Base-by-base conservation (phyloP, 1,140 invertebrate species). In the Bombus picipes region DNA sequence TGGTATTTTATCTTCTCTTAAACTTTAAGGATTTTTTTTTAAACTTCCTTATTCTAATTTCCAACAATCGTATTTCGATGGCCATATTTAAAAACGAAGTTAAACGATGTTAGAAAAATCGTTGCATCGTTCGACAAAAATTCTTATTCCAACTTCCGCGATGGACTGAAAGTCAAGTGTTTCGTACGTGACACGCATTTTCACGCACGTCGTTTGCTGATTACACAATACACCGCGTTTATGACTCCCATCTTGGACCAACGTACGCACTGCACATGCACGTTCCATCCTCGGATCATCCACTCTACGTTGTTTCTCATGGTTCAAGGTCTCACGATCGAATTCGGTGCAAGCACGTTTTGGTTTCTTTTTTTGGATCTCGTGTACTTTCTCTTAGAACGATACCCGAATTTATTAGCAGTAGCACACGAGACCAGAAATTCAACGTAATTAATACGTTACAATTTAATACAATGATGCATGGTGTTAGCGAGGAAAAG, bases 191-290 rank as follows among this genome's bases (percentile, higher is more conserved):
- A 43, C 53, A 37, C 32, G 77, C 47, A 85, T 80, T 65, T 73
- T 62, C n/a, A 65, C 32, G 25, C 59, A 65, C 66, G 81, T 81
- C 81, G 86, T 85, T 77, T 66, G 66, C 28, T 28, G 37, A 53
- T 88, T 88, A 76, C 73, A 84, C 76, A 88, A 88, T 39, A 34
- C 32, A 39, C 34, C 18, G 53, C 68, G 68, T 32, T 84, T 85
- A 85, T 80, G 77, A 77, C 83, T 80, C 47, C 66, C 83, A 13
- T 80, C 39, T 57, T 39, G 66, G 68, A 47, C 37, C 57, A 47
- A 80, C 32, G 10, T 25, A 72, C 9, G 47, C 68, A 34, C 18
- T 22, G 18, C 47, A 28, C 32, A 71, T 62, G 32, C 76, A 39
- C 68, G 77, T 28, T 62, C 75, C 22, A 47, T 25, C 47, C 32